phyloP scores from a whole-genome alignment of 2,797 vertebrate genomes.

The Scyliorhinus canicula region DNA sequence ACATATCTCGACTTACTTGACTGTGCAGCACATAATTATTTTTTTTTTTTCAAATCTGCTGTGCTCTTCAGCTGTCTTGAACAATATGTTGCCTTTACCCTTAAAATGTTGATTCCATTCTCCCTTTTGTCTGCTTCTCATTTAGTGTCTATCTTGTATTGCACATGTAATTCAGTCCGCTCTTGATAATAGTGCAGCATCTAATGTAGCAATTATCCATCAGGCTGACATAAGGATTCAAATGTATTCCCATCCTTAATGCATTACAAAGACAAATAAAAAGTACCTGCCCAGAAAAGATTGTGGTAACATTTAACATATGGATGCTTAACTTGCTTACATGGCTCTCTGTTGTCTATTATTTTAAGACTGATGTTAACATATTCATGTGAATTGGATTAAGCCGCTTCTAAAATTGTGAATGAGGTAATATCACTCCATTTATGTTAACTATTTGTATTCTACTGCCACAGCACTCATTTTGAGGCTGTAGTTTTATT shows the following conservation, averaged over 20 bases:
- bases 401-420: neutral
- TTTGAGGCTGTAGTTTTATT: neutral
- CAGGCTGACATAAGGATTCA: neutral
- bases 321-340: neutral
- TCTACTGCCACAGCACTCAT: neutral
- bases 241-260: neutral
- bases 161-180: neutral
- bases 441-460: neutral
- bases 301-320: neutral
- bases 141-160: neutral
- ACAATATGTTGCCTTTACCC: neutral
- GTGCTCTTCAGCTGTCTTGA: neutral
- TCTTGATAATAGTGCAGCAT: neutral
- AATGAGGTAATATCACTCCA: neutral
- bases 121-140: neutral
- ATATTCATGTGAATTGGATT: neutral
- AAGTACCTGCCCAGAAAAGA: neutral
- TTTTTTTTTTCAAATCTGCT: conserved; percentile 32
- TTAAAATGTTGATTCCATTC: neutral
- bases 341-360: neutral
- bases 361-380: neutral
- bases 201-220: neutral
- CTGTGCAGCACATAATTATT: neutral
- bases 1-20: neutral
- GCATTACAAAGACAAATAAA: neutral